Conservation (phyloP, 2,888 invertebrate genomes). For the Pemphredon lugubris region DNA sequence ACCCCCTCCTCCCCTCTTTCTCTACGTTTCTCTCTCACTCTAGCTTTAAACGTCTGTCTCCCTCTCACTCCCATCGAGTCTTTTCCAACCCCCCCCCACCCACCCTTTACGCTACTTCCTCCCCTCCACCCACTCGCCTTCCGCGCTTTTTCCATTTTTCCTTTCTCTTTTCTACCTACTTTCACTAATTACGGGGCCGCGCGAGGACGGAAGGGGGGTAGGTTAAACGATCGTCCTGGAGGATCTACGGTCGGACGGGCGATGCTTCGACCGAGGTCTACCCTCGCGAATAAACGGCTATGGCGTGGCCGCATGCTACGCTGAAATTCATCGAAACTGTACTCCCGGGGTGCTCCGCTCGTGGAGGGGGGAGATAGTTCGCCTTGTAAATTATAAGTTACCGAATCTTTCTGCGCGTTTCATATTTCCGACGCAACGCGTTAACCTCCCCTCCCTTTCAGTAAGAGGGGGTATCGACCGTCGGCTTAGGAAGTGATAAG, state of each 20-base stretch:
- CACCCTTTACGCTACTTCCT: conserved; percentile 54
- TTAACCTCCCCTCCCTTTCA: no score
- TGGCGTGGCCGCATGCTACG: conserved; percentile 23
- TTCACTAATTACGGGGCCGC: conserved; percentile 72
- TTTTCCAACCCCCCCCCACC: conserved; percentile 59
- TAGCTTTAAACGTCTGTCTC: conserved; percentile 9
- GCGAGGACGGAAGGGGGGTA: conserved; percentile 44
- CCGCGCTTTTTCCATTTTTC: conserved; percentile 13
- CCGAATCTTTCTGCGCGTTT: no score
- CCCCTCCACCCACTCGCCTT: background rate
- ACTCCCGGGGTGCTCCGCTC: no score
- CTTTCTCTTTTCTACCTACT: conserved; percentile 63
- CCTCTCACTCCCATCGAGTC: no score
- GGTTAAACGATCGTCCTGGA: conserved; percentile 49
- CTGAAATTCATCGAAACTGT: conserved; percentile 34
- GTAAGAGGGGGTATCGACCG: no score
- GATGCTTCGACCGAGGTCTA: conserved; percentile 26
- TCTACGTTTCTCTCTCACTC: conserved; percentile 10
- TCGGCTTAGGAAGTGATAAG: no score
- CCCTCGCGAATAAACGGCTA: conserved; percentile 19
- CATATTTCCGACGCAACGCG: no score
- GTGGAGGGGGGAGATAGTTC: no score
- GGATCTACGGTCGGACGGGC: conserved; percentile 38
- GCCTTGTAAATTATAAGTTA: no score
- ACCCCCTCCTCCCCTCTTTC: conserved; percentile 21